phyloP scores from a whole-genome alignment of 2,888 invertebrate species.

The Tipula vernalis region DNA sequence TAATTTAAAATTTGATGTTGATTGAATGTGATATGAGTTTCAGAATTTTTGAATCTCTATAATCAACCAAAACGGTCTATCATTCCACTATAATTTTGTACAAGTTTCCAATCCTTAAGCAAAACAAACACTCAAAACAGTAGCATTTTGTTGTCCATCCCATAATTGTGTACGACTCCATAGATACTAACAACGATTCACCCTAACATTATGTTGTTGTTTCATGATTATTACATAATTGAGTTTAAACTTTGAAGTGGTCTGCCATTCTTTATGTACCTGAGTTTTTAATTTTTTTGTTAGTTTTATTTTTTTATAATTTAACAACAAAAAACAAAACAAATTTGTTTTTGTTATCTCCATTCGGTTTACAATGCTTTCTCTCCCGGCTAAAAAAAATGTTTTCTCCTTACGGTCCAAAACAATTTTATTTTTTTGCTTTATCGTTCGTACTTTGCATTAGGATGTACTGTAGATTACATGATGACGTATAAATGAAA shows the following conservation, averaged over 20 bases:
- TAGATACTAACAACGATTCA: not conserved
- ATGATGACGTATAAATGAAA: not conserved
- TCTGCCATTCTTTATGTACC: not conserved
- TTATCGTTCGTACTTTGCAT: not conserved
- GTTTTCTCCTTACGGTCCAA: not conserved
- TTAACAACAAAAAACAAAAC: not conserved
- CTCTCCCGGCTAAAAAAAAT: not conserved
- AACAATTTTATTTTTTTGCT: not conserved
- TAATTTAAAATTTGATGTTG: not conserved
- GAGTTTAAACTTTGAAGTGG: slow-evolving; percentile 10
- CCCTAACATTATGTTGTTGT: not conserved
- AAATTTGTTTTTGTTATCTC: not conserved
- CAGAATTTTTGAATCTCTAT: not conserved
- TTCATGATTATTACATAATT: slow-evolving; percentile 8
- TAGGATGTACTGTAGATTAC: not conserved
- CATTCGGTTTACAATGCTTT: not conserved
- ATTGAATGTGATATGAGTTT: not conserved
- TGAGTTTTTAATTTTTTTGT: not conserved
- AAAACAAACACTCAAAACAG: not conserved
- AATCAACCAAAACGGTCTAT: not conserved
- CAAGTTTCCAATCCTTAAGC: not conserved
- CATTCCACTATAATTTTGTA: not conserved
- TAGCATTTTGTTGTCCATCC: not conserved
- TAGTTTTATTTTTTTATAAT: not conserved
- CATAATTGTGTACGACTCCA: not conserved